Conservation (phyloP, 2,888 invertebrate species). For the Aporophyla nigra region DNA sequence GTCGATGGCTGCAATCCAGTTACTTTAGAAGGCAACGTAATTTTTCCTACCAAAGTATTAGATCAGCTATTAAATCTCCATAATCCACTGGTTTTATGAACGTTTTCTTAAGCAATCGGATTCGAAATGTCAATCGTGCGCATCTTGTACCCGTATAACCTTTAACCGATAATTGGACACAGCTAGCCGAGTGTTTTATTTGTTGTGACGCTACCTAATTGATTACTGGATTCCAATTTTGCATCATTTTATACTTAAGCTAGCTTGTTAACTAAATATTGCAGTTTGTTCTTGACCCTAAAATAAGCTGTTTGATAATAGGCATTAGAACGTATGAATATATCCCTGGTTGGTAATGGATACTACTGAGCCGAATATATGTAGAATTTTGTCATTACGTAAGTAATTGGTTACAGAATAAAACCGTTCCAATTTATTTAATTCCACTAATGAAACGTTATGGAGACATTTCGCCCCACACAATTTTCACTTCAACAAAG, state of each 20-base stretch:
- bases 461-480: slow-evolving; percentile 47
- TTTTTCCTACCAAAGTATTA: slow-evolving; percentile 42
- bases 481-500: slow-evolving; percentile 54
- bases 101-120: slow-evolving; percentile 68
- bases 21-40: slow-evolving; percentile 46
- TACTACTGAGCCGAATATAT: neutral
- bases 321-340: slow-evolving; percentile 16
- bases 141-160: slow-evolving; percentile 64
- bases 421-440: slow-evolving; percentile 7
- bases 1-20: slow-evolving; percentile 21
- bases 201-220: slow-evolving; percentile 59
- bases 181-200: slow-evolving; percentile 62
- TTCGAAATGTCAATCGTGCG: slow-evolving; percentile 75
- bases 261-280: slow-evolving; percentile 42
- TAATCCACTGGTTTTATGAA: slow-evolving; percentile 48
- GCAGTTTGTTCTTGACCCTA: slow-evolving; percentile 52
- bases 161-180: slow-evolving; percentile 70
- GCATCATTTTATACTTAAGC: slow-evolving; percentile 43
- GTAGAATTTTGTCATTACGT: neutral
- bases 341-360: slow-evolving; percentile 18
- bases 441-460: slow-evolving; percentile 40
- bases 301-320: slow-evolving; percentile 33
- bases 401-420: slow-evolving; percentile 2
- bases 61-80: slow-evolving; percentile 52
- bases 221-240: slow-evolving; percentile 55